A percentile compares a stretch with the other conserved stretches of the same genome.
These are phyloP conservation scores for Cygnus olor DNA, from an alignment of 2,797 vertebrate species.

Conservation along the genomic window DNA sequence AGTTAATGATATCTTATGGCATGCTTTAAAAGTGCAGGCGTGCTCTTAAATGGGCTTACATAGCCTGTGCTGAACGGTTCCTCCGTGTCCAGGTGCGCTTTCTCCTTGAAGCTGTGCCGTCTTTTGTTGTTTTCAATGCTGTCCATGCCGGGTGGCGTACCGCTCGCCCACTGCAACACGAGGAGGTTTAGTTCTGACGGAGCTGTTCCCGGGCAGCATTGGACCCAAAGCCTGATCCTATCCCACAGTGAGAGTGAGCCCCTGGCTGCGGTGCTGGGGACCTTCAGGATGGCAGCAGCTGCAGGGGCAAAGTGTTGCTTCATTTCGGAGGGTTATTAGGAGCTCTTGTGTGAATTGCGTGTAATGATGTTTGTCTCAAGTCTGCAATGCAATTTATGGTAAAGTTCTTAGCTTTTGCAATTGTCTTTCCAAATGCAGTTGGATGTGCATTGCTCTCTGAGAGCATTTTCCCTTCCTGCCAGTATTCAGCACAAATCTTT, in stretches of 20 bases:
- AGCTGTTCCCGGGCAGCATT: neutral
- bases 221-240: neutral
- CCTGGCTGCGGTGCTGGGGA: neutral
- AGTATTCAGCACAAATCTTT: neutral
- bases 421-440: rapidly evolving
- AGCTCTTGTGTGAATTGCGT: neutral
- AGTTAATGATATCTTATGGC: neutral
- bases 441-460: neutral
- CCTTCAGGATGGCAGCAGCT: neutral
- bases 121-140: neutral
- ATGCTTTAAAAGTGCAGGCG: rapidly evolving
- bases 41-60: neutral
- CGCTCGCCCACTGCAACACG: neutral
- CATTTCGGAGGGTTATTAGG: neutral
- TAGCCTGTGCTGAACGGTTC: neutral
- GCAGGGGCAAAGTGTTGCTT: neutral
- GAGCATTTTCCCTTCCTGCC: neutral
- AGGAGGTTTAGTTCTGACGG: neutral
- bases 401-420: neutral
- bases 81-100: neutral
- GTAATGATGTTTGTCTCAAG: neutral
- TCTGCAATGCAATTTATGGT: neutral
- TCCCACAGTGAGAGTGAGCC: no score
- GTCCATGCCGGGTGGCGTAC: neutral
- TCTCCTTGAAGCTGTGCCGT: neutral